Evolutionary conservation across 2,888 invertebrate species (phyloP), one percentile per base, ranked within the genome.

Genomic region (Prenolepis imparis): DNA sequence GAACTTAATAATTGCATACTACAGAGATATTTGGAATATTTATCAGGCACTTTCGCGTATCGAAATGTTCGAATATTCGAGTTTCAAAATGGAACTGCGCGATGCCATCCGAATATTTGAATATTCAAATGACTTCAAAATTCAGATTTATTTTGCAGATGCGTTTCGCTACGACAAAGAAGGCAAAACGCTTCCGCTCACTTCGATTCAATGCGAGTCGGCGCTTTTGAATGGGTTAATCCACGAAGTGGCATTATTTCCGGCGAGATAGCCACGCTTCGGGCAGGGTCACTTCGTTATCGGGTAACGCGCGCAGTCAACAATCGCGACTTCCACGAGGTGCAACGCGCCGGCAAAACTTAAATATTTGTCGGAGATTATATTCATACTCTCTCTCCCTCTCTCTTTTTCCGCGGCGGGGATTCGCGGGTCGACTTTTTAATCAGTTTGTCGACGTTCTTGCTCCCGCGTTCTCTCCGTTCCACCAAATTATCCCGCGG

Each of bases 401-500:
- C 3, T 28, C 28, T 28, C 28, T 28, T 28, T 28, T 3, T 28
- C 28, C 3, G 28, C 28, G 28, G 3, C 28, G 28, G 28, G 55
- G 41, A 12, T 28, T 70, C 44, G 41, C 70, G 52, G n/a, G 75
- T 55, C 80, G 84, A 83, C 86, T 66, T 89, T 89, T 89, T 89
- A 86, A 89, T 89, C 88, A 83, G 84, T 70, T 67, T 67, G 89
- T 84, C 82, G 77, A 67, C 68, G 72, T 66, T 36, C 64, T 39
- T 36, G 75, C 68, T 66, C 24, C 66, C 41, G 77, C 41, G 18
- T 36, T 55, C 44, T 48, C 32, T 63, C 52, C 70, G 59, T 74
- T 82, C 72, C 70, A 59, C 82, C 84, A 85, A 90, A 90, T 90
- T 90, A 90, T 90, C 89, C 86, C 86, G 90, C 86, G 88, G 89